Percentiles rank a stretch among this genome's conserved stretches.
Conservation (phyloP, 37 sponge, comb jelly and placozoan genomes). For the Lycopodina hypogea region DNA sequence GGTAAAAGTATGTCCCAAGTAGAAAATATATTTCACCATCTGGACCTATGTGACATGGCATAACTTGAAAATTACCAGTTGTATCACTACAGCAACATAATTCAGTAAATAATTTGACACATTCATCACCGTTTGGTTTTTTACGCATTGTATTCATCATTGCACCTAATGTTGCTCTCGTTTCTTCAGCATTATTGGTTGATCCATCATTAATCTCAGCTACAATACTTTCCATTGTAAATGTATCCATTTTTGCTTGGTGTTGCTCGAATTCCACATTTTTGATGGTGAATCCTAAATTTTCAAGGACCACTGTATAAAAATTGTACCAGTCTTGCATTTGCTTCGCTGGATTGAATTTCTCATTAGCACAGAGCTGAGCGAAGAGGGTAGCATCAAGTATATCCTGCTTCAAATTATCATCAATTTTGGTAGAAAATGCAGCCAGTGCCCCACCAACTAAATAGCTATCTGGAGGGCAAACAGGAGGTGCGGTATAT, state of each 20-base stretch:
- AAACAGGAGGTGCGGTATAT: too few species aligned
- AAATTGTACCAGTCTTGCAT: background rate
- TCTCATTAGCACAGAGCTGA: background rate
- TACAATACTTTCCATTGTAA: too few species aligned
- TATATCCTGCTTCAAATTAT: background rate
- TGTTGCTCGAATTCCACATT: background rate
- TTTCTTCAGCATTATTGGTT: too few species aligned
- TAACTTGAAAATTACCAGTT: background rate
- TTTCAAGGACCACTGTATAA: background rate
- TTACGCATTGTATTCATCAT: background rate
- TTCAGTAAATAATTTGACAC: background rate
- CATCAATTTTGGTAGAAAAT: background rate
- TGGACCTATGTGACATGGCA: background rate
- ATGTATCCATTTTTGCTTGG: background rate
- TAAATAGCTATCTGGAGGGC: slow-evolving; percentile 1
- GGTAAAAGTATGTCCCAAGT: background rate
- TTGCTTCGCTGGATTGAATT: background rate
- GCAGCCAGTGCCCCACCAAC: background rate
- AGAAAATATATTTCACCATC: background rate
- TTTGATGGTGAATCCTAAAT: background rate
- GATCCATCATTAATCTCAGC: too few species aligned
- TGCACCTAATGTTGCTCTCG: background rate
- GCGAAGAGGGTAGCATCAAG: slow-evolving; percentile 15
- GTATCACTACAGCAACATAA: background rate
- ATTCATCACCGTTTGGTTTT: background rate